phyloP scores from a whole-genome alignment of 2,113 vertebrate genomes.

The Callipepla californica region DNA sequence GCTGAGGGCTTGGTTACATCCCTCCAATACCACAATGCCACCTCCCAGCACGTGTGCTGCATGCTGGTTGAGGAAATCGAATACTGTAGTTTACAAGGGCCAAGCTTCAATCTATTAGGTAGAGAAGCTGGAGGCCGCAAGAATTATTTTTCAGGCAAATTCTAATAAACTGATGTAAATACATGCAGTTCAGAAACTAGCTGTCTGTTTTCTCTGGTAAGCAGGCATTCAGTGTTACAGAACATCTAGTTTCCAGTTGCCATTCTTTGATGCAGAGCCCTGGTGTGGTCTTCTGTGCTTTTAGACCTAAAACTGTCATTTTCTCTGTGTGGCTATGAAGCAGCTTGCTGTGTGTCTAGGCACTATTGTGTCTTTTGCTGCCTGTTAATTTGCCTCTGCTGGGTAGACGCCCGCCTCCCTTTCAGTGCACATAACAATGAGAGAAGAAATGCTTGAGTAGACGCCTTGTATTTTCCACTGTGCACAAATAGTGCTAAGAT shows the following conservation, averaged over 20 bases:
- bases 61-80: neutral
- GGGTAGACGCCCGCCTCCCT: neutral
- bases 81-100: neutral
- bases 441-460: conserved; percentile 10
- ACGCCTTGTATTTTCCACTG: neutral
- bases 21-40: neutral
- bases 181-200: neutral
- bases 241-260: neutral
- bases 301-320: conserved; percentile 4
- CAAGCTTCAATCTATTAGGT: neutral
- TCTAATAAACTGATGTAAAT: neutral
- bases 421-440: neutral
- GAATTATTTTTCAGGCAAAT: neutral
- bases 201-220: neutral
- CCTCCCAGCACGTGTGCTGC: neutral
- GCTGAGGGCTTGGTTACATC: neutral
- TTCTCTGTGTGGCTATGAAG: neutral
- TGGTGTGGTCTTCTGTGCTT: neutral
- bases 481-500: neutral
- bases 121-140: neutral
- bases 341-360: neutral
- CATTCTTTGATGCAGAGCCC: neutral
- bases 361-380: neutral
- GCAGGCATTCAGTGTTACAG: neutral
- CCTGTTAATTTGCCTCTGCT: conserved; percentile 24